These are phyloP conservation scores for Ceraclea dissimilis DNA, from an alignment of 2,888 invertebrate genomes.

Conservation along the genomic window DNA sequence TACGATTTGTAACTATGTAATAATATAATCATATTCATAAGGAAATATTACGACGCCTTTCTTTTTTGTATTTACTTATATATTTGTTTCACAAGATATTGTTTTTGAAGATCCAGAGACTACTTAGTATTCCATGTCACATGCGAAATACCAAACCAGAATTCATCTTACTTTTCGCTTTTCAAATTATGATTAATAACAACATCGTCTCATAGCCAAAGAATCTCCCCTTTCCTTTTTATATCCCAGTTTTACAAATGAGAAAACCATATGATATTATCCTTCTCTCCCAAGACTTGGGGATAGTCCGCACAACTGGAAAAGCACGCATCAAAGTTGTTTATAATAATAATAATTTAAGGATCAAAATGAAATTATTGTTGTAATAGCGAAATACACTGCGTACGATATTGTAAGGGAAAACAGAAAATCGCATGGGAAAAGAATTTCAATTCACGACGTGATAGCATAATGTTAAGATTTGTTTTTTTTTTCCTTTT, in stretches of 20 bases:
- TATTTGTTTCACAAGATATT: too few relatives aligned
- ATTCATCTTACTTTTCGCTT: slow-evolving; percentile 26
- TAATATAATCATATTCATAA: too few relatives aligned
- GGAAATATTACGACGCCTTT: too few relatives aligned
- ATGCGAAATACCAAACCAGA: slow-evolving; percentile 26
- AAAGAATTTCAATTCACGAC: slow-evolving; percentile 9
- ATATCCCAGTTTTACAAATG: slow-evolving; percentile 7
- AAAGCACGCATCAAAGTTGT: slow-evolving; percentile 22
- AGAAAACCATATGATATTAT: not conserved
- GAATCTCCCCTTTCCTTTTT: slow-evolving; percentile 5
- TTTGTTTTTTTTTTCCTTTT: too few relatives aligned
- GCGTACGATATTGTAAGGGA: not conserved
- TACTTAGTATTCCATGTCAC: slow-evolving; percentile 23
- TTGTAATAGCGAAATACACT: slow-evolving; percentile 17
- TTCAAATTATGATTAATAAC: slow-evolving; percentile 27
- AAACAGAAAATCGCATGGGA: too few relatives aligned
- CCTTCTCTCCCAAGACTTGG: too few relatives aligned
- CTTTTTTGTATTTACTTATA: too few relatives aligned
- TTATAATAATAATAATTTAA: slow-evolving; percentile 25
- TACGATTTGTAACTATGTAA: too few relatives aligned
- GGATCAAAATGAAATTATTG: slow-evolving; percentile 23
- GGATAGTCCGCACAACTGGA: not conserved
- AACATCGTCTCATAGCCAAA: slow-evolving; percentile 20
- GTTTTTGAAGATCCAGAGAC: too few relatives aligned
- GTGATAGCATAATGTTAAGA: slow-evolving; percentile 4